A percentile compares a stretch with the other conserved stretches of the same genome.
phyloP scores from a whole-genome alignment of 2,113 vertebrate species.

The Gracilinanus agilis region DNA sequence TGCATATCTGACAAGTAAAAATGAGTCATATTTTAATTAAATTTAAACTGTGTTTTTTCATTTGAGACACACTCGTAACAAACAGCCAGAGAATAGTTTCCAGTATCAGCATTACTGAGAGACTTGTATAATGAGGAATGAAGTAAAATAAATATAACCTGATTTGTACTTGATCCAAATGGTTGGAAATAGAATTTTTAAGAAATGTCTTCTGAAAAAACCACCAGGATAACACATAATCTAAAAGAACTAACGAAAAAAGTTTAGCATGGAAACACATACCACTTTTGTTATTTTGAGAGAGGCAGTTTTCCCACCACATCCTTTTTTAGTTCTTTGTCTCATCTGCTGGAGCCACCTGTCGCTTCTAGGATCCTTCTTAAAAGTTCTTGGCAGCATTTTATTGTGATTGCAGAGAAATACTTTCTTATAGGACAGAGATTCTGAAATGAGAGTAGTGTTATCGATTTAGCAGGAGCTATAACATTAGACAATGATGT shows the following conservation, averaged over 20 bases:
- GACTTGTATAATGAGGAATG: not conserved
- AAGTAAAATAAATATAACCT: not conserved
- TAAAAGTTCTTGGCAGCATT: not conserved
- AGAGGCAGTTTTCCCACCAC: not conserved
- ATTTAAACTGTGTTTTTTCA: constrained; percentile 23
- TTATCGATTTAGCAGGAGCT: not conserved
- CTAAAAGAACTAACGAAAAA: not conserved
- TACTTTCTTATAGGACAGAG: not conserved
- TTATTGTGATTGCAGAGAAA: not conserved
- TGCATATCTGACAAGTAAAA: not conserved
- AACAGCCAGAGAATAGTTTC: constrained; percentile 7
- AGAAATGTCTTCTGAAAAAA: not conserved
- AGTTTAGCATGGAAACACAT: not conserved
- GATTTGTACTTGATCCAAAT: constrained; percentile 11
- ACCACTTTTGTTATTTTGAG: not conserved
- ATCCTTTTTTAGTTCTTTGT: not conserved
- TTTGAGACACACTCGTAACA: not conserved
- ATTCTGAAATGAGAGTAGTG: not conserved
- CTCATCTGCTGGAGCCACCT: not conserved
- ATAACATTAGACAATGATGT: not conserved
- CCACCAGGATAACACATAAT: not conserved
- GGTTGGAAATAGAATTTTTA: not conserved
- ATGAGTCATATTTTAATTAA: constrained; percentile 20
- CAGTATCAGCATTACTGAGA: not conserved
- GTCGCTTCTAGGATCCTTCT: not conserved